Percentiles rank a stretch among this genome's conserved stretches.
Evolutionary conservation across 2,888 invertebrate species (phyloP).

Genomic region (Rhorus exstirpatorius): DNA sequence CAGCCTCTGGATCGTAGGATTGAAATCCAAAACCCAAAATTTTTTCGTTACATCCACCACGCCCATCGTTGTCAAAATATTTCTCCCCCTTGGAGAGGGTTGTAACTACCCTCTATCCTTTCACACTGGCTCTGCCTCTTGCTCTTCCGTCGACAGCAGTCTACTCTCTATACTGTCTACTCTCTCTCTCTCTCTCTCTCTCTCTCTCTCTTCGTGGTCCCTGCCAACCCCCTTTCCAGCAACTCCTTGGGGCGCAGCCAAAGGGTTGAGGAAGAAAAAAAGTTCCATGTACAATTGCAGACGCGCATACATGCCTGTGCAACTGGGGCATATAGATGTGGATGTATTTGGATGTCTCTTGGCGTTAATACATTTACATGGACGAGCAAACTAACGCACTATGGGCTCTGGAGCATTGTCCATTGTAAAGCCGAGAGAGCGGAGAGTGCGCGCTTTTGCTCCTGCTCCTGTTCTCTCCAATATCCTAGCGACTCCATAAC

Average conservation of each 20-base stretch:
- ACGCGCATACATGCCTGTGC: background rate
- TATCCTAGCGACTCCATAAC: constrained; percentile 3
- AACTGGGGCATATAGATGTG: background rate
- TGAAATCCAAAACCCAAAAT: constrained; percentile 68
- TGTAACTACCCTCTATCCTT: constrained; percentile 42
- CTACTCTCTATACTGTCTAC: too few relatives aligned
- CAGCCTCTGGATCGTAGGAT: background rate
- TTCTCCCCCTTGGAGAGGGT: constrained; percentile 72
- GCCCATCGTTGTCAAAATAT: constrained; percentile 85
- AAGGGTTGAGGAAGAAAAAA: constrained; percentile 44
- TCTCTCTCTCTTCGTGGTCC: background rate
- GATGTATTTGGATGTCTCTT: constrained; percentile 22
- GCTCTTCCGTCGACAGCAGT: background rate
- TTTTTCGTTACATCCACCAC: constrained; percentile 73
- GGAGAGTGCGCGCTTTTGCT: background rate
- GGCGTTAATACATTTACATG: constrained; percentile 42
- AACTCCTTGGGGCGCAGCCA: constrained; percentile 53
- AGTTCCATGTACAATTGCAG: constrained; percentile 25
- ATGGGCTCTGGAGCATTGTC: constrained; percentile 76
- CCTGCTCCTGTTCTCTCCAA: constrained; percentile 10
- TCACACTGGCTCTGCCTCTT: constrained; percentile 13
- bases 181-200: background rate
- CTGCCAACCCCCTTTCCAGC: constrained; percentile 32
- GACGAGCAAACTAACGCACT: constrained; percentile 31
- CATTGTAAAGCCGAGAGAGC: constrained; percentile 73